Conservation (phyloP, 2,113 vertebrate genomes). For the Heptranchias perlo region DNA sequence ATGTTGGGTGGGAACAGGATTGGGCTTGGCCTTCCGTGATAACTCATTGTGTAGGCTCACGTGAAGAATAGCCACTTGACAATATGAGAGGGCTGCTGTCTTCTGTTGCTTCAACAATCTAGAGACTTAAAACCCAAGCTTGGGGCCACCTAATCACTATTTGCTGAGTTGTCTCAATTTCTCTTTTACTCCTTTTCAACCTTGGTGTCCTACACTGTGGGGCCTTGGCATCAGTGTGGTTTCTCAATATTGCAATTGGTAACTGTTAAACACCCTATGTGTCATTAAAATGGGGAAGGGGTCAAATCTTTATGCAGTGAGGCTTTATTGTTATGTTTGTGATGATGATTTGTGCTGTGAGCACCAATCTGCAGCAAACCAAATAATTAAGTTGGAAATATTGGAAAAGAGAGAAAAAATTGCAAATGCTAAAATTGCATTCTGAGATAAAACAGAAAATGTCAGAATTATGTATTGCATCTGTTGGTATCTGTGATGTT, state of each 20-base stretch:
- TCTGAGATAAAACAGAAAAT: neutral
- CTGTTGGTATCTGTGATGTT: too few species aligned
- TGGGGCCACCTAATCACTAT: neutral
- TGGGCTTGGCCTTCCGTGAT: neutral
- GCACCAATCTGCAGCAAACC: neutral
- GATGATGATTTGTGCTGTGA: neutral
- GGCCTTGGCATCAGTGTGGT: neutral
- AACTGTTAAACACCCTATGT: neutral
- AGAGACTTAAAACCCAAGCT: neutral
- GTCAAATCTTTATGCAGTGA: neutral
- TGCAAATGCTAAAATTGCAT: neutral
- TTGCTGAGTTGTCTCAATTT: neutral
- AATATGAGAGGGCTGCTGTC: neutral
- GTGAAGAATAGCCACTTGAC: neutral
- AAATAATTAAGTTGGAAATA: neutral
- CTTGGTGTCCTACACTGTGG: neutral
- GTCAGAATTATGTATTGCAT: neutral
- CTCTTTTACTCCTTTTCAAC: neutral
- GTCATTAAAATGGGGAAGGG: neutral
- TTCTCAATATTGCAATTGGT: neutral
- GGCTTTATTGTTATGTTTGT: neutral
- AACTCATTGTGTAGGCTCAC: too few species aligned
- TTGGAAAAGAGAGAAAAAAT: neutral
- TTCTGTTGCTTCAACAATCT: neutral
- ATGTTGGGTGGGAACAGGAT: neutral